A percentile compares a stretch with the other conserved stretches of the same genome.
phyloP scores from a whole-genome alignment of 2,113 vertebrate species.

The Etheostoma spectabile region DNA sequence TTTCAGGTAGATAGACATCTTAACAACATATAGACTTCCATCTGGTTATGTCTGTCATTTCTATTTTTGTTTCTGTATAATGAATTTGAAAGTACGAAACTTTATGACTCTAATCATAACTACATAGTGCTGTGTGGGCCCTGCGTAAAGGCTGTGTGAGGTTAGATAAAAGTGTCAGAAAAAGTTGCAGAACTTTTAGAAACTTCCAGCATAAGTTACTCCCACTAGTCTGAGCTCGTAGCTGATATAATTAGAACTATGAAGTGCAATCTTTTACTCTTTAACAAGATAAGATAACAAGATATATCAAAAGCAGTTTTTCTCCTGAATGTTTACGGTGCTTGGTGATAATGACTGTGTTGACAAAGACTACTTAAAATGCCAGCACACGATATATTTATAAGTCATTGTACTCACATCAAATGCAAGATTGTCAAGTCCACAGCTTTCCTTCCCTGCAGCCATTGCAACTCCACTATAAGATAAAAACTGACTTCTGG shows the following conservation, averaged over 20 bases:
- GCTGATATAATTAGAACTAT: neutral
- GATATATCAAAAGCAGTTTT: neutral
- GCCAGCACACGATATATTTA: neutral
- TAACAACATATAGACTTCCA: no score
- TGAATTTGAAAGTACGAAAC: neutral
- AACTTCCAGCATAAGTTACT: neutral
- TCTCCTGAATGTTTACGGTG: neutral
- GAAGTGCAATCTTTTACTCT: neutral
- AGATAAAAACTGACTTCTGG: neutral
- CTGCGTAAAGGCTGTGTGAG: neutral
- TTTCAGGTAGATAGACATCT: neutral
- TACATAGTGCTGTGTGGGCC: neutral
- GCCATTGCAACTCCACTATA: conserved; percentile 18
- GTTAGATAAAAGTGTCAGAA: neutral
- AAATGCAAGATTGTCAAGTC: conserved; percentile 38
- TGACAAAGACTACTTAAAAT: neutral
- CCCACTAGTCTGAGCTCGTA: neutral
- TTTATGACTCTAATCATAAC: neutral
- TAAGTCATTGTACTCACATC: conserved; percentile 51
- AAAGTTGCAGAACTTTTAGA: neutral
- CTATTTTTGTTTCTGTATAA: neutral
- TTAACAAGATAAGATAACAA: neutral
- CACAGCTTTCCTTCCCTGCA: neutral
- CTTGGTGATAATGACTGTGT: neutral
- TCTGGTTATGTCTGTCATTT: no score